Evolutionary conservation across 2,888 invertebrate genomes (phyloP), one percentile per base, ranked within the genome.

Genomic region (Pristionchus exspectatus): DNA sequence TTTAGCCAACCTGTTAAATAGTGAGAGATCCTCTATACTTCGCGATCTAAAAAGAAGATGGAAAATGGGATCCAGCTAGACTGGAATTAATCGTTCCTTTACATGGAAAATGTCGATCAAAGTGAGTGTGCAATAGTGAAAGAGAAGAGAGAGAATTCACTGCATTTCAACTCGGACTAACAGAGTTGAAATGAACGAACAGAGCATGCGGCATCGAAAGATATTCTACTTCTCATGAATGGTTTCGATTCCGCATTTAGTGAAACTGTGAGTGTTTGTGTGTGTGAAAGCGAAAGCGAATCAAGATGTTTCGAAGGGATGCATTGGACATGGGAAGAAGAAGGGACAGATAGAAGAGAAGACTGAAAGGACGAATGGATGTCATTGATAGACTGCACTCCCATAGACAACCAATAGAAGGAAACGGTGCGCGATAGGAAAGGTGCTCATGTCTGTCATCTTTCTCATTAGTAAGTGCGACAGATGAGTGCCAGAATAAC

Each of bases 1-100:
- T 50, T 54, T 44, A 90, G 90, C 93, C 91, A 92, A 95, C 95
- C 95, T 95, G 95, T 95, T 95, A 92, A 95, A 95, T 89, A 95
- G 93, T 89, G 94, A 95, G 90, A 95, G 92, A 91, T 95, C 95
- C 92, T 95, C 95, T 91, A 95, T 95, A 92, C 94, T 94, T 90
- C 95, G 93, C 88, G 95, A 95, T 92, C 94, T 95, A 91, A 93
- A 94, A 81, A 56, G 33, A 90, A 96, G 72, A 77, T 74, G 74
- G 81, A 38, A 77, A 77, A 88, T 74, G 54, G 84, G n/a, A n/a
- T 50, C 81, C 59, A 85, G 85, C 54, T 56, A 56, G 83, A 83
- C 83, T 38, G 85, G 85, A 85, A 85, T 33, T 33, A 87, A 66
- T 33, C 33, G 74, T 63, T 38, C 66, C 5, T 27, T 38, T n/a